Conservation (phyloP, 2,797 vertebrate genomes). For the Streptopelia turtur region DNA sequence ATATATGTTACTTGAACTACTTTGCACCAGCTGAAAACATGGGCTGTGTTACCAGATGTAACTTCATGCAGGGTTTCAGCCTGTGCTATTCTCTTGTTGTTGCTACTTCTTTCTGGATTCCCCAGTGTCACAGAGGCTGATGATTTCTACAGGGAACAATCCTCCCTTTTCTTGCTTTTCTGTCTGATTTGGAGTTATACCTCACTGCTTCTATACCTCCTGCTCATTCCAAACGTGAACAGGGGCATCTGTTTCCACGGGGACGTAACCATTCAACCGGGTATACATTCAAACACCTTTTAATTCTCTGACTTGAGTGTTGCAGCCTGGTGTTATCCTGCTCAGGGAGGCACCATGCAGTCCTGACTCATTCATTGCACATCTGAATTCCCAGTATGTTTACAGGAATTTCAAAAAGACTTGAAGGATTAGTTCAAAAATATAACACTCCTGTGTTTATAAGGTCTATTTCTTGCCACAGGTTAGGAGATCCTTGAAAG, state of each 20-base stretch:
- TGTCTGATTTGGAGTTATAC: not conserved
- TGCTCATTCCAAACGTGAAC: not conserved
- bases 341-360: not conserved
- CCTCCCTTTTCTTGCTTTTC: not conserved
- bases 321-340: not conserved
- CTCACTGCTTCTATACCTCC: not conserved
- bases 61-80: not conserved
- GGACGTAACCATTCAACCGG: not conserved
- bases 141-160: not conserved
- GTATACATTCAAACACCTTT: not conserved
- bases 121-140: not conserved
- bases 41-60: not conserved
- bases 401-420: not conserved
- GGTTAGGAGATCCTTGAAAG: not conserved
- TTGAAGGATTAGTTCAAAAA: not conserved
- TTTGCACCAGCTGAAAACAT: not conserved
- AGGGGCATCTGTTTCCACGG: not conserved
- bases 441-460: not conserved
- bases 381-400: not conserved
- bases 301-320: not conserved
- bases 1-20: not conserved
- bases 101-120: not conserved
- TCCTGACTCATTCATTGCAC: not conserved
- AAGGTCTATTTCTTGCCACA: not conserved
- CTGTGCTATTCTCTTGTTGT: accelerated